A percentile compares a stretch with the other conserved stretches of the same genome.
phyloP scores from a whole-genome alignment of 2,113 vertebrate genomes.

The Proterorhinus semilunaris region DNA sequence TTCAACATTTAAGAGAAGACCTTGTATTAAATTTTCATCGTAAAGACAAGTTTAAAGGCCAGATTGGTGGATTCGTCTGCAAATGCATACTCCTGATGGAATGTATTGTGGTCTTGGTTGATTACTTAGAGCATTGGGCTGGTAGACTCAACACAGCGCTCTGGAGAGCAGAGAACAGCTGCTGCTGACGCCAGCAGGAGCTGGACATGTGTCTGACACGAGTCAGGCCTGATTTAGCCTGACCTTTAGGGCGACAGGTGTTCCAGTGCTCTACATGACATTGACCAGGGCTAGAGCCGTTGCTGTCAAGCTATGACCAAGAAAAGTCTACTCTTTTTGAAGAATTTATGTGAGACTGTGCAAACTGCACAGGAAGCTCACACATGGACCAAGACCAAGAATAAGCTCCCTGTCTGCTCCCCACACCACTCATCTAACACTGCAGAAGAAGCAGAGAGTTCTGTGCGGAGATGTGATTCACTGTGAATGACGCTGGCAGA shows the following conservation, averaged over 20 bases:
- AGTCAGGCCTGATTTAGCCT: constrained; percentile 55
- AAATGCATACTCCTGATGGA: constrained; percentile 35
- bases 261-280: background rate
- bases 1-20: constrained; percentile 19
- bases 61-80: constrained; percentile 21
- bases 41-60: background rate
- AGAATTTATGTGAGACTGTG: background rate
- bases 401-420: no score
- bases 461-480: no score
- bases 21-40: background rate
- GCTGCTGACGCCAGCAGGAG: constrained; percentile 45
- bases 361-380: no score
- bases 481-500: no score
- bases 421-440: no score
- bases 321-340: constrained; percentile 4
- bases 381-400: no score
- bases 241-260: constrained; percentile 56
- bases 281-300: background rate
- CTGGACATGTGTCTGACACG: constrained; percentile 38
- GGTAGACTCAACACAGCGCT: background rate
- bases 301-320: no score
- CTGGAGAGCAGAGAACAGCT: constrained; percentile 17
- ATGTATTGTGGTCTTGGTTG: constrained; percentile 5
- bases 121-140: constrained; percentile 1
- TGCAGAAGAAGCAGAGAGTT: no score